Evolutionary conservation across 2,113 vertebrate genomes (phyloP).

Genomic region (Megaptera novaeangliae): DNA sequence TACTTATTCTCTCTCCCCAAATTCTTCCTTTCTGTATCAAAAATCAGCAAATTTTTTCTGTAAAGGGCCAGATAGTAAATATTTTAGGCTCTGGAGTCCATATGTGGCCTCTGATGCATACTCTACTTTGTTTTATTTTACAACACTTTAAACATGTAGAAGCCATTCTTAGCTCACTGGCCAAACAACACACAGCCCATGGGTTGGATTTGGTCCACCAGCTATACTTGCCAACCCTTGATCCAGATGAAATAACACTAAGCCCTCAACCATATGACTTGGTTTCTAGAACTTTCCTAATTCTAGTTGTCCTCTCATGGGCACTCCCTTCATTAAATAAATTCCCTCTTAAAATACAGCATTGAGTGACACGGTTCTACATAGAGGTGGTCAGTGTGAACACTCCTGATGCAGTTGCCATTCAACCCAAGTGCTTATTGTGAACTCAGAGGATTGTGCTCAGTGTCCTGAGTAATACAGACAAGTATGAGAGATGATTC

Average conservation of each 20-base stretch:
- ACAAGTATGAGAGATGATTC: neutral
- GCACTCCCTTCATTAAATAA: neutral
- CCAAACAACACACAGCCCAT: neutral
- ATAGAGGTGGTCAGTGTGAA: neutral
- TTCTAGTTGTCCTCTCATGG: neutral
- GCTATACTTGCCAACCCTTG: neutral
- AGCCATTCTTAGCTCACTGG: neutral
- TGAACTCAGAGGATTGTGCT: neutral
- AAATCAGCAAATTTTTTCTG: neutral
- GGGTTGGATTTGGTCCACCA: neutral
- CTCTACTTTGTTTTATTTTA: neutral
- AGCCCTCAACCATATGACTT: neutral
- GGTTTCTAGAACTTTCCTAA: constrained; percentile 6
- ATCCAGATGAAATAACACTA: neutral
- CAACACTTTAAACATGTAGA: neutral
- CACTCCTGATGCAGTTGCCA: fast-evolving
- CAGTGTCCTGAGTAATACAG: neutral
- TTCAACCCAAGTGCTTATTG: neutral
- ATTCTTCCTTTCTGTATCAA: constrained; percentile 3
- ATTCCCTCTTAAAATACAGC: neutral
- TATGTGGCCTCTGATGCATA: neutral
- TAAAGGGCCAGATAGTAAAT: neutral
- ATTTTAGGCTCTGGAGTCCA: neutral
- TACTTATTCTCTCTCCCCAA: neutral
- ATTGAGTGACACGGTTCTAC: neutral